Conservation (phyloP, 2,888 invertebrate species). For the Sicus ferrugineus region DNA sequence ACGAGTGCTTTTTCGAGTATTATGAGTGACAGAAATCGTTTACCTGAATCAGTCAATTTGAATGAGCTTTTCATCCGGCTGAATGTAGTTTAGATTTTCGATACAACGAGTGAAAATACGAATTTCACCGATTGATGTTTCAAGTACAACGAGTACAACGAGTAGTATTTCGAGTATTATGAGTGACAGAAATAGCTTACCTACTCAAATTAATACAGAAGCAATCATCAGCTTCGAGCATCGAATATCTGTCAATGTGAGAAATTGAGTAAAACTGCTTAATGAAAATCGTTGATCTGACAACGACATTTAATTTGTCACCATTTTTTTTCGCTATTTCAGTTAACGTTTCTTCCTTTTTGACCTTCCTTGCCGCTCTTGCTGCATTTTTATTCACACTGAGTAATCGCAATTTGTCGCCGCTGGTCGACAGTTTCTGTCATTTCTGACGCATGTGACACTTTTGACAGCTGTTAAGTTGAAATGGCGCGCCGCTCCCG, state of each 20-base stretch:
- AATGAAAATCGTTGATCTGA: neutral
- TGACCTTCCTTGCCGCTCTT: neutral
- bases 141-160: too few relatives aligned
- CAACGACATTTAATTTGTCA: neutral
- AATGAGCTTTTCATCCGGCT: too few relatives aligned
- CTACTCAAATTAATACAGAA: too few relatives aligned
- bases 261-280: neutral
- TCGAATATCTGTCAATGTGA: neutral
- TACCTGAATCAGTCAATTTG: too few relatives aligned
- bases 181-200: too few relatives aligned
- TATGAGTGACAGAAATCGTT: too few relatives aligned
- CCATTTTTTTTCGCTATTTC: neutral
- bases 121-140: too few relatives aligned
- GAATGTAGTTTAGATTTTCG: too few relatives aligned
- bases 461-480: slow-evolving; percentile 19
- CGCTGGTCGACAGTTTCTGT: slow-evolving; percentile 6
- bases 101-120: too few relatives aligned
- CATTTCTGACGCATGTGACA: slow-evolving; percentile 21
- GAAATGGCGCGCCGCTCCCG: neutral
- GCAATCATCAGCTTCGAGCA: too few relatives aligned
- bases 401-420: neutral
- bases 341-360: neutral
- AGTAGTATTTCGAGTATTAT: too few relatives aligned
- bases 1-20: too few relatives aligned
- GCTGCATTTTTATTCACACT: neutral